Evolutionary conservation across 2,888 invertebrate species (phyloP).

Genomic region (Lysandra bellargus): DNA sequence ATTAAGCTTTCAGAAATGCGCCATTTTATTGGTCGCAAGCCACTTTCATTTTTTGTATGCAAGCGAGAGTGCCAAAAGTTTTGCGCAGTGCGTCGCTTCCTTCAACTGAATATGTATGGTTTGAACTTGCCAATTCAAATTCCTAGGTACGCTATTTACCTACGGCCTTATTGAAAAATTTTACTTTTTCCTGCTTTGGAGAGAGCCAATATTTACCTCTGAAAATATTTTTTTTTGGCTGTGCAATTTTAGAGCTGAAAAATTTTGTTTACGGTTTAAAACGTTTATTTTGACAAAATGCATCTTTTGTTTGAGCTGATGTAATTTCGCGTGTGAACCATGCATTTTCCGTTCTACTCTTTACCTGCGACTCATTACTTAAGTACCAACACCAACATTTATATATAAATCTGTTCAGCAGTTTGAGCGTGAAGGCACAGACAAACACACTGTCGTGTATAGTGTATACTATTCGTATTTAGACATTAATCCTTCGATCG

Average conservation of each 20-base stretch:
- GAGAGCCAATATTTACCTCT: not conserved
- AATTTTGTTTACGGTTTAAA: not conserved
- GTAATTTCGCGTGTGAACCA: no score
- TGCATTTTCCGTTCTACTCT: no score
- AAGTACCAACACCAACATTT: no score
- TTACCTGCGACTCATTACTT: no score
- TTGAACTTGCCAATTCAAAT: slow-evolving; percentile 73
- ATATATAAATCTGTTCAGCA: no score
- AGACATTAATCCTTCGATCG: no score
- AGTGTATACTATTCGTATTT: no score
- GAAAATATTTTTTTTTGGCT: not conserved
- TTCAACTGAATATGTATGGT: slow-evolving; percentile 71
- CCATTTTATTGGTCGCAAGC: slow-evolving; percentile 54
- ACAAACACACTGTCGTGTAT: no score
- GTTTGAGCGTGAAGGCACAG: no score
- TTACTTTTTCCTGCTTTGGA: slow-evolving; percentile 43
- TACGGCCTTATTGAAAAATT: slow-evolving; percentile 55
- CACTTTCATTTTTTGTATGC: slow-evolving; percentile 77
- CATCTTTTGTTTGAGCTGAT: no score
- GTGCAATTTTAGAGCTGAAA: not conserved
- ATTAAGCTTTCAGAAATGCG: slow-evolving; percentile 56
- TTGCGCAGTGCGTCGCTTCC: slow-evolving; percentile 75
- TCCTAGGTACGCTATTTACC: slow-evolving; percentile 61
- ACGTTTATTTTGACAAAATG: no score
- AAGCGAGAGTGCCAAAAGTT: slow-evolving; percentile 78